A percentile compares a stretch with the other conserved stretches of the same genome.
phyloP scores from a whole-genome alignment of 2,888 invertebrate species.

The Arge pagana region DNA sequence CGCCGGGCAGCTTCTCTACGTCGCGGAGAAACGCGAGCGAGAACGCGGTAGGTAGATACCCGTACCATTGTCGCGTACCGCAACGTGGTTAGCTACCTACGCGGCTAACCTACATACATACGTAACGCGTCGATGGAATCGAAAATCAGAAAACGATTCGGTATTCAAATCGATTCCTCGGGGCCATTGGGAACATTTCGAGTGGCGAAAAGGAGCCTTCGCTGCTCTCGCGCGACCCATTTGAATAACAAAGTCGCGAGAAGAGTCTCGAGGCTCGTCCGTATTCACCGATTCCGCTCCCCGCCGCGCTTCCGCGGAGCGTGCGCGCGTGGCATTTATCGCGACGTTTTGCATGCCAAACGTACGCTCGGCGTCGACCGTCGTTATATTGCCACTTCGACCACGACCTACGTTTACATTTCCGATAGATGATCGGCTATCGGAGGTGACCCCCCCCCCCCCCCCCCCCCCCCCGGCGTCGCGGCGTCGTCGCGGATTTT shows the following conservation, averaged over 20 bases:
- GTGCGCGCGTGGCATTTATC: constrained; percentile 21
- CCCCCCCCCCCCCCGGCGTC: too few relatives aligned
- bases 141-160: constrained; percentile 31
- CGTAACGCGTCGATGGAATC: constrained; percentile 40
- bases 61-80: too few relatives aligned
- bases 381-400: too few relatives aligned
- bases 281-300: too few relatives aligned
- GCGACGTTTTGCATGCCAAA: constrained; percentile 35
- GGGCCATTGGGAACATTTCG: neutral
- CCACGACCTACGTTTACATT: neutral
- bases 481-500: too few relatives aligned
- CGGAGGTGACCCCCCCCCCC: too few relatives aligned
- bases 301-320: constrained; percentile 26
- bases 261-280: constrained; percentile 16
- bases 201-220: constrained; percentile 11
- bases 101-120: too few relatives aligned
- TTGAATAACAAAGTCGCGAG: constrained; percentile 55
- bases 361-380: constrained; percentile 21
- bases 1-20: too few relatives aligned
- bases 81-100: too few relatives aligned
- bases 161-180: constrained; percentile 37
- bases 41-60: too few relatives aligned
- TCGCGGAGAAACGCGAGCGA: too few relatives aligned
- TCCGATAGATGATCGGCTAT: too few relatives aligned
- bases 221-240: constrained; percentile 30